Conservation (phyloP, 92 coral and sea anemone species). For the Zoanthus gigantus region DNA sequence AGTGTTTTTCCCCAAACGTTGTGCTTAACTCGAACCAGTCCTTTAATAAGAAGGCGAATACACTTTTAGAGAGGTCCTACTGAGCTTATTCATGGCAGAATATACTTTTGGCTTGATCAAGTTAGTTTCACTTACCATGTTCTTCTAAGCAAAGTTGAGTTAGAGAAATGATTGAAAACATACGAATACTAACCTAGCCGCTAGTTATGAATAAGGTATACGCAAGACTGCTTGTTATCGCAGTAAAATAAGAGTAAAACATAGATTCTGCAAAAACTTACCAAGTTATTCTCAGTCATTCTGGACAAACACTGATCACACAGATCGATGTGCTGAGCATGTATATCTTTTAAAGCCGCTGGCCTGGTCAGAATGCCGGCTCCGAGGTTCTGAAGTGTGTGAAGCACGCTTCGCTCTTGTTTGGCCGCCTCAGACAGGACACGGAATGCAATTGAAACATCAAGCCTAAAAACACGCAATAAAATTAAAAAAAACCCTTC, state of each 20-base stretch:
- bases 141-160: too few species aligned
- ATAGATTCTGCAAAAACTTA: background rate
- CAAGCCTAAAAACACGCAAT: constrained; percentile 63
- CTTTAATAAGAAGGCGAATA: too few species aligned
- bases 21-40: too few species aligned
- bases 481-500: background rate
- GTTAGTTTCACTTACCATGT: too few species aligned
- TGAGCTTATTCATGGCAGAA: too few species aligned
- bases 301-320: constrained; percentile 80
- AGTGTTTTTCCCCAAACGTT: too few species aligned
- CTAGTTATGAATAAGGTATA: too few species aligned
- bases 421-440: constrained; percentile 86
- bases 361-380: constrained; percentile 83
- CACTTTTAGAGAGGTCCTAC: too few species aligned
- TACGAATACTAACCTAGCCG: too few species aligned
- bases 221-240: too few species aligned
- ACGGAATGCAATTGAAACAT: constrained; percentile 85
- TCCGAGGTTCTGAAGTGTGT: constrained; percentile 83
- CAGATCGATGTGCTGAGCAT: constrained; percentile 80
- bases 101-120: too few species aligned
- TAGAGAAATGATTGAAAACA: too few species aligned
- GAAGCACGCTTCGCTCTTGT: constrained; percentile 73
- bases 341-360: constrained; percentile 78
- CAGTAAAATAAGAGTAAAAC: background rate
- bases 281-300: constrained; percentile 59